Evolutionary conservation across 2,888 invertebrate genomes (phyloP).

Genomic region (Sarcophaga variegata): DNA sequence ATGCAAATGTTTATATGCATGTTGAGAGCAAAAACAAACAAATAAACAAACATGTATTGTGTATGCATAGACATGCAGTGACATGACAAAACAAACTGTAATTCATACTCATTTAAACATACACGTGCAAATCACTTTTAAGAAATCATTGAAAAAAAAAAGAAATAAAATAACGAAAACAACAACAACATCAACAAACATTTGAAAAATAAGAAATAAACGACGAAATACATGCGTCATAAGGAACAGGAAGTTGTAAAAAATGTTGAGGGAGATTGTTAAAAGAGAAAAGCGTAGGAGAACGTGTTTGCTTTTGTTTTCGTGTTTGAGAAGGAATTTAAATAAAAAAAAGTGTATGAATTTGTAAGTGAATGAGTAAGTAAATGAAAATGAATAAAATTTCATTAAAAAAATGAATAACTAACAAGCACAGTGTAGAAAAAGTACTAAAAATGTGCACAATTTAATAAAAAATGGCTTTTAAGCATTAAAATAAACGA

Average conservation of each 20-base stretch:
- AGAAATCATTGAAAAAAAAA: slow-evolving; percentile 17
- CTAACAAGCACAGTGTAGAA: background rate
- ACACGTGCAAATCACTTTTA: slow-evolving; percentile 10
- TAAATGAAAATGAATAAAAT: background rate
- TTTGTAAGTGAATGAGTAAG: slow-evolving; percentile 66
- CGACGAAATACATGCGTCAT: slow-evolving; percentile 1
- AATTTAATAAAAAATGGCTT: too few relatives aligned
- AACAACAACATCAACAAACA: background rate
- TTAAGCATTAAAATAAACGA: too few relatives aligned
- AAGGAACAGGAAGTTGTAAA: background rate
- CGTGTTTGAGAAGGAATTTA: background rate
- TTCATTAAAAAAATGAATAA: background rate
- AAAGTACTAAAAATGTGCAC: too few relatives aligned
- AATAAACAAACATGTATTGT: slow-evolving; percentile 21
- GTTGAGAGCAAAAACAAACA: slow-evolving; percentile 10
- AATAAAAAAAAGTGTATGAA: background rate
- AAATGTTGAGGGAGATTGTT: background rate
- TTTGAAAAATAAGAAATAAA: slow-evolving; percentile 3
- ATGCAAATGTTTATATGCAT: slow-evolving; percentile 53
- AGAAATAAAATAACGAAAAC: background rate
- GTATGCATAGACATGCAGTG: slow-evolving; percentile 36
- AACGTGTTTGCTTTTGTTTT: background rate
- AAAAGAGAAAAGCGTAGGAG: background rate
- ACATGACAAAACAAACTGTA: slow-evolving; percentile 63
- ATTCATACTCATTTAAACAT: background rate